Evolutionary conservation across 2,888 invertebrate genomes (phyloP), one percentile per base, ranked within the genome.

Genomic region (Ophion slaviceki): DNA sequence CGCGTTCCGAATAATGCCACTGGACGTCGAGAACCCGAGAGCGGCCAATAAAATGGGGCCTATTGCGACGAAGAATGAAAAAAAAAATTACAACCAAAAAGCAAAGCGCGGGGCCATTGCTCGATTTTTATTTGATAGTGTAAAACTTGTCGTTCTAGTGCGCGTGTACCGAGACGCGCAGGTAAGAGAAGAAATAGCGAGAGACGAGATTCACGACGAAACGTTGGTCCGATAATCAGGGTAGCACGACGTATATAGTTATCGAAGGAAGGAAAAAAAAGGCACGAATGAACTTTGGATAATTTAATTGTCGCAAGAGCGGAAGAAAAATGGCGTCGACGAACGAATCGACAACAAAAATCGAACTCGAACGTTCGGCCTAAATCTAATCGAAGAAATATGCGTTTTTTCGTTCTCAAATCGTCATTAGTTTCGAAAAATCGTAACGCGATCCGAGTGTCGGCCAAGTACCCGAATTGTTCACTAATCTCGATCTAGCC

Each of bases 211-310:
- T 80, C 14, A 24, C 24, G 59, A 85, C 57, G 75, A 67, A 57
- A 59, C 36, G 47, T 57, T 77, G 79, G 77, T 86, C 82, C 83
- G 78, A 83, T 78, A 86, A 86, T 80, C 86, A 86, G 86, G 86
- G 86, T 86, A 83, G 80, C 59, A 77, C 70, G 75, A 85, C 79
- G 77, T 76, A 53, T 47, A 28, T 78, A 28, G 68, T 40, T 45
- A 59, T 28, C 57, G 10, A 11, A 20, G 47, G 28, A 5, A 45
- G 0, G 72, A 75, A 68, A 57, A 80, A 53, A 68, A 53, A 66
- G 32, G 53, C 53, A 61, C 80, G 53, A 80, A 66, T 24, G 61
- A 67, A 78, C 36, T 67, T 68, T 59, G 57, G 68, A 76, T 68
- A 82, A 80, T 64, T 85, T 7, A 67, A 77, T 74, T 84, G 62